Evolutionary conservation across 2,797 vertebrate genomes (phyloP).

Genomic region (Setipinna tenuifilis): DNA sequence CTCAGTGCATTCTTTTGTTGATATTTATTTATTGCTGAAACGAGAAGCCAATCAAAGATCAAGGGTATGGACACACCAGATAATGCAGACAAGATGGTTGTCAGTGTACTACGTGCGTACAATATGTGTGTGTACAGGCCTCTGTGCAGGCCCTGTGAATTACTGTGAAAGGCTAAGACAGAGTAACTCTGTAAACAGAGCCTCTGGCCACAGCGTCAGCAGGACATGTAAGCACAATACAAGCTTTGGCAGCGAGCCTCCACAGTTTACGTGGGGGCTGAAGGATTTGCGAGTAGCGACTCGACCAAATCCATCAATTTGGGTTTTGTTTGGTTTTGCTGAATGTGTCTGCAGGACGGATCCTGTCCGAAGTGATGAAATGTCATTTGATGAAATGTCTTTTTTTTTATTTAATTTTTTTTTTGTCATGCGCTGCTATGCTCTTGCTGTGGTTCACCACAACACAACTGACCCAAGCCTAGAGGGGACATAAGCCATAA

Average conservation of each 20-base stretch:
- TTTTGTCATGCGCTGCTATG: neutral
- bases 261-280: neutral
- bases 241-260: conserved; percentile 6
- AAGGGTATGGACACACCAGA: neutral
- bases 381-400: conserved; percentile 3
- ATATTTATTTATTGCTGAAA: neutral
- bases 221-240: conserved; percentile 24
- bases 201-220: neutral
- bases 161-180: neutral
- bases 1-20: neutral
- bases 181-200: neutral
- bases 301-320: conserved; percentile 11
- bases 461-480: neutral
- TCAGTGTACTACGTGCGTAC: neutral
- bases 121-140: neutral
- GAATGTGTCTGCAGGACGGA: neutral
- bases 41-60: neutral
- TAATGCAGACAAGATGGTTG: neutral
- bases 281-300: neutral
- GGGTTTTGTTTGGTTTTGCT: neutral
- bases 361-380: conserved; percentile 7
- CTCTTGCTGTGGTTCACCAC: neutral
- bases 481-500: neutral
- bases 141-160: neutral
- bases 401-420: no score